These are phyloP conservation scores for Lathronympha strigana DNA, from an alignment of 2,888 invertebrate genomes.

Conservation along the genomic window DNA sequence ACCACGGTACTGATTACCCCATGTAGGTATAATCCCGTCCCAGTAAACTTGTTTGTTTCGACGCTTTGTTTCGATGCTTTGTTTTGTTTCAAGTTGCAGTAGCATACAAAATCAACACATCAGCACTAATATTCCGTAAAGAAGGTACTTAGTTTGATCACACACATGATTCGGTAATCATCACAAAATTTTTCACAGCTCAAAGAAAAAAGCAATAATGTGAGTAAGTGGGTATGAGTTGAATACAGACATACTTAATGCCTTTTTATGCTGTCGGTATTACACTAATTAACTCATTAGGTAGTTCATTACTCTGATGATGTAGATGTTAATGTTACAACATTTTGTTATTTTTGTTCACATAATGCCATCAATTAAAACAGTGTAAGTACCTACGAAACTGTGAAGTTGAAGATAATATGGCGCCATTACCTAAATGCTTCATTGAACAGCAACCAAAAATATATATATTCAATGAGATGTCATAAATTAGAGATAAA, in stretches of 20 bases:
- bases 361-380: slow-evolving; percentile 15
- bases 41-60: too few species aligned
- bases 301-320: slow-evolving; percentile 9
- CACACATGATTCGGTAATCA: not conserved
- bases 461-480: too few species aligned
- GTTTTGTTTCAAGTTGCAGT: too few species aligned
- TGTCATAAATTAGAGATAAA: too few species aligned
- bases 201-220: not conserved
- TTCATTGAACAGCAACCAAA: not conserved
- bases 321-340: slow-evolving; percentile 26
- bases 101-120: too few species aligned
- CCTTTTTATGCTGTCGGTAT: not conserved
- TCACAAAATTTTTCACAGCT: not conserved
- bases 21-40: too few species aligned
- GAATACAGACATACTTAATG: not conserved
- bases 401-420: not conserved
- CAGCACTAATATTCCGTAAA: slow-evolving; percentile 2
- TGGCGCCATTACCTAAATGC: not conserved
- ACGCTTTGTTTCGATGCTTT: too few species aligned
- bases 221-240: not conserved
- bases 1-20: too few species aligned
- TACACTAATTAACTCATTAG: slow-evolving; percentile 28
- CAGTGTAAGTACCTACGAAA: not conserved
- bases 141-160: slow-evolving; percentile 11
- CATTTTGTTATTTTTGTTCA: slow-evolving; percentile 33